Conservation (phyloP, 2,888 invertebrate species). For the Liopterus haemorrhoidalis region DNA sequence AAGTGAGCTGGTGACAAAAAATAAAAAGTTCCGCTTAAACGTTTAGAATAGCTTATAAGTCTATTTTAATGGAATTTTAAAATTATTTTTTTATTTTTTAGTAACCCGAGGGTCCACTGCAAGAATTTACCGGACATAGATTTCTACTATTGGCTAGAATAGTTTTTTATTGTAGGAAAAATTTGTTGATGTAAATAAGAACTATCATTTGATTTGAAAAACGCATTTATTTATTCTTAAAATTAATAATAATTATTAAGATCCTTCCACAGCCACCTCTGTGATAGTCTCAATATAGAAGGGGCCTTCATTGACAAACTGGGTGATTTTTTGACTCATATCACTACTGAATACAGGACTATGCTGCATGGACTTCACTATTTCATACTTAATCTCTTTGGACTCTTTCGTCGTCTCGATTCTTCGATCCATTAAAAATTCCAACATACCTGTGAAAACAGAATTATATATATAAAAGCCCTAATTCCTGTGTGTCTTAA, state of each 20-base stretch:
- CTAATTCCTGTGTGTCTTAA: background rate
- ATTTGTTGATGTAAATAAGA: no score
- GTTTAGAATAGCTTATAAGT: no score
- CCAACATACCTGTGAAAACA: conserved; percentile 58
- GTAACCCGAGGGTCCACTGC: conserved; percentile 9
- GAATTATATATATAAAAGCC: conserved; percentile 12
- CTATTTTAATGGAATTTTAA: no score
- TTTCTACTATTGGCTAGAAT: no score
- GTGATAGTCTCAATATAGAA: conserved; percentile 64
- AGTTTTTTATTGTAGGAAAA: no score
- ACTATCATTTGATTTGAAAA: no score
- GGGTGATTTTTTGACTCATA: conserved; percentile 56
- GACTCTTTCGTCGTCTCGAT: conserved; percentile 64
- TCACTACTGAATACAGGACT: conserved; percentile 55
- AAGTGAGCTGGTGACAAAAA: no score
- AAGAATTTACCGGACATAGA: conserved; percentile 8
- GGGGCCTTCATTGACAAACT: conserved; percentile 71
- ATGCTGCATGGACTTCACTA: conserved; percentile 59
- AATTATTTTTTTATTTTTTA: conserved; percentile 4
- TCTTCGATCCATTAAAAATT: conserved; percentile 71
- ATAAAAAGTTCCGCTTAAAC: no score
- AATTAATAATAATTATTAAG: no score
- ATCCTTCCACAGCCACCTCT: conserved; percentile 75
- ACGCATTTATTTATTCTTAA: no score
- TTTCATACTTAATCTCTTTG: conserved; percentile 68